phyloP scores from a whole-genome alignment of 37 sponge, comb jelly and placozoan species.

The Beroe ovata region DNA sequence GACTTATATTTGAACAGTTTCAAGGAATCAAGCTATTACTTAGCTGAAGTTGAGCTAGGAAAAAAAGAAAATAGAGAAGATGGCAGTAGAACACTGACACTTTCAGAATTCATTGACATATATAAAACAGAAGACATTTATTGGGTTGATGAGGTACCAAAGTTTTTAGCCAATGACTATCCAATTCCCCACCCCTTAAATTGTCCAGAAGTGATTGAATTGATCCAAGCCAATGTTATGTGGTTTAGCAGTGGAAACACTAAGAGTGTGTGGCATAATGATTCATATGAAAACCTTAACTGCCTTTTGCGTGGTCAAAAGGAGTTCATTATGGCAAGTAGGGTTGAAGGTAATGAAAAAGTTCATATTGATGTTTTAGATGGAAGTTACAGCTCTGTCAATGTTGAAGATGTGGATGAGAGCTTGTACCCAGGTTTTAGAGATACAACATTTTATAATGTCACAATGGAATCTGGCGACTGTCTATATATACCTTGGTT shows the following conservation, averaged over 20 bases:
- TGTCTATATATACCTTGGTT: constrained; percentile 55
- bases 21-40: not conserved
- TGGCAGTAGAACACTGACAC: not conserved
- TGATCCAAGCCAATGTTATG: constrained; percentile 48
- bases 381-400: constrained; percentile 41
- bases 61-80: constrained; percentile 66
- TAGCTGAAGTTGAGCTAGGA: constrained; percentile 16
- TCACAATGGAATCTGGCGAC: constrained; percentile 65
- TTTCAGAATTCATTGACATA: constrained; percentile 42
- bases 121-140: constrained; percentile 41
- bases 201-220: not conserved
- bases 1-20: constrained; percentile 31
- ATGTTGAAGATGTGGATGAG: constrained; percentile 67
- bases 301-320: constrained; percentile 62
- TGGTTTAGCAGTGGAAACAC: constrained; percentile 69
- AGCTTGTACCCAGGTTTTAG: constrained; percentile 1
- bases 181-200: not conserved
- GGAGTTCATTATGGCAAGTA: constrained; percentile 31
- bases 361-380: constrained; percentile 39
- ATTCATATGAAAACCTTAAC: constrained; percentile 64
- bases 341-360: not conserved
- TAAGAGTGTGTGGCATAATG: constrained; percentile 66
- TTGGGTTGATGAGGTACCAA: constrained; percentile 5
- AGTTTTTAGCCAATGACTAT: not conserved
- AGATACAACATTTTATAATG: constrained; percentile 36